Evolutionary conservation across 2,888 invertebrate species (phyloP), one percentile per base, ranked within the genome.

Genomic region (Drosophila setosimentum): DNA sequence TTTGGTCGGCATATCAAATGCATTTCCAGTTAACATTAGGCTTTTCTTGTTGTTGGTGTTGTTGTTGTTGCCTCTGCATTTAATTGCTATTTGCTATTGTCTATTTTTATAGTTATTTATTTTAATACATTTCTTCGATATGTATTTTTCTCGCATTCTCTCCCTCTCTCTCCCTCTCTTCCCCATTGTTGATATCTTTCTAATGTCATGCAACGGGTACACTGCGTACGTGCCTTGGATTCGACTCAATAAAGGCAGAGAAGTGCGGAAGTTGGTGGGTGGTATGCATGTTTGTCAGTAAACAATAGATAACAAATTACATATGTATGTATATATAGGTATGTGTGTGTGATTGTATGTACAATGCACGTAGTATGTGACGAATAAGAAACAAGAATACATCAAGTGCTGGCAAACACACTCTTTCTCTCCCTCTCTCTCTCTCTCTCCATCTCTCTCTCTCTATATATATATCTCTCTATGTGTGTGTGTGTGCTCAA

Each of bases 151-250:
- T 3, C 42, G 6, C 1, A 1, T 1, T 21, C 21, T 21, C 5
- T 11, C 40, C 2, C 21, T 13, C 2, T 5, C n/a, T 6, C 21
- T 6, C 13, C 7, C 1, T 42, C 13, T 45, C 1, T 0, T 13
- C 7, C 21, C 3, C 45, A 45, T 45, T 21, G 13, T 45, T 3
- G 21, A 7, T 45, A 24, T 59, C 42, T 50, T 53, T 62, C 48
- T 51, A 75, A 63, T 72, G 69, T 48, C 50, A 78, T 64, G 78
- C 59, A 63, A 62, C 50, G 50, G 40, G 45, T 7, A 45, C 53
- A 50, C 55, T 66, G 55, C 50, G 59, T 74, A 87, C 82, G 87
- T 87, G 87, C 66, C 59, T 76, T 51, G 59, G 29, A 45, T 40
- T 33, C 13, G 27, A 45, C 27, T 18, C 29, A 29, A 16, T 30